These are phyloP conservation scores for Ommatoiulus sabulosus DNA, from an alignment of 2,888 invertebrate genomes.

Conservation along the genomic window DNA sequence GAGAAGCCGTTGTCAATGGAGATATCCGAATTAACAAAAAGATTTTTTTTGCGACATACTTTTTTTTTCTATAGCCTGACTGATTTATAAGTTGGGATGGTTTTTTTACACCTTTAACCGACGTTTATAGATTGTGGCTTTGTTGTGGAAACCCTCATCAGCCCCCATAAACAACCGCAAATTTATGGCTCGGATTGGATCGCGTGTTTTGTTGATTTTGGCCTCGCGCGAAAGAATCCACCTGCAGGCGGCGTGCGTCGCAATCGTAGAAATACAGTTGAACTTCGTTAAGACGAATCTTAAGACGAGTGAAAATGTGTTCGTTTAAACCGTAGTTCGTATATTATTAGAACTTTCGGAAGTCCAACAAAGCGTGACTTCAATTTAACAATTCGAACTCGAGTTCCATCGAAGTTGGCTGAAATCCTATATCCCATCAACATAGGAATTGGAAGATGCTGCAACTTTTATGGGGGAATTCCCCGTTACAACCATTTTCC, in stretches of 20 bases:
- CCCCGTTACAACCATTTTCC: no score
- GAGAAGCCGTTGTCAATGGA: background rate
- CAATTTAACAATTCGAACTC: no score
- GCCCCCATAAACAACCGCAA: conserved; percentile 24
- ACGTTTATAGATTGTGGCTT: conserved; percentile 36
- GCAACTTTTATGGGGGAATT: no score
- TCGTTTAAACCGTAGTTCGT: no score
- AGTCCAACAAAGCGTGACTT: no score
- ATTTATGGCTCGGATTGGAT: conserved; percentile 1
- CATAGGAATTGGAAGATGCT: no score
- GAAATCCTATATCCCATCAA: no score
- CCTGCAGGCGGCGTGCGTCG: background rate
- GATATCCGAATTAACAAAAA: background rate
- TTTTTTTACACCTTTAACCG: background rate
- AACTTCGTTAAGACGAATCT: no score
- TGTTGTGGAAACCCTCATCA: background rate
- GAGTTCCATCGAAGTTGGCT: no score
- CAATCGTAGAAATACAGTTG: background rate
- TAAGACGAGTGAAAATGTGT: no score
- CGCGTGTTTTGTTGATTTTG: background rate
- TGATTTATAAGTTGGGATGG: background rate
- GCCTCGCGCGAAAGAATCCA: background rate
- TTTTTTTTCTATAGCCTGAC: background rate
- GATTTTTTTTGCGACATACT: background rate
- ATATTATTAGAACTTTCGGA: no score